Evolutionary conservation across 2,797 vertebrate genomes (phyloP).

Genomic region (Zenarchopterus dispar): DNA sequence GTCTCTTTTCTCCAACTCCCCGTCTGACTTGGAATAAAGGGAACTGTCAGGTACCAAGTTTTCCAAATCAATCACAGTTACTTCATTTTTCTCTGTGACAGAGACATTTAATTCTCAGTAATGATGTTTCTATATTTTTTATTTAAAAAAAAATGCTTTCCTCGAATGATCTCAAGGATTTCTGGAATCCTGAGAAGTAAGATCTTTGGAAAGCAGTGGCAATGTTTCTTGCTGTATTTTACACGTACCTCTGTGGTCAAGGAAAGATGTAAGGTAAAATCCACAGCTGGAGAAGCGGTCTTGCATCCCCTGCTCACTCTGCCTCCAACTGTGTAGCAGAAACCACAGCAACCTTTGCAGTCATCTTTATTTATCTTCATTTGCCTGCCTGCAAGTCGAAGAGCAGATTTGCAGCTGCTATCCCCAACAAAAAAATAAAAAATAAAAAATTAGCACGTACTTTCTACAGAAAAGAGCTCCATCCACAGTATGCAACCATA

Average conservation of each 20-base stretch:
- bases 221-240: slow-evolving; percentile 45
- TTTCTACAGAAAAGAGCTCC: neutral
- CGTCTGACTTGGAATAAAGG: slow-evolving; percentile 5
- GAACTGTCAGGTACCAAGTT: slow-evolving; percentile 8
- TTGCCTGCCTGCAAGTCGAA: slow-evolving; percentile 8
- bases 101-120: neutral
- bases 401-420: slow-evolving; percentile 2
- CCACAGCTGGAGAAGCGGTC: slow-evolving; percentile 56
- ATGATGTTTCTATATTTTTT: slow-evolving; percentile 12
- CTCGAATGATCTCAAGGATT: slow-evolving; percentile 21
- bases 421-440: neutral
- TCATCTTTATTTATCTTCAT: slow-evolving; percentile 40
- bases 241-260: slow-evolving; percentile 47
- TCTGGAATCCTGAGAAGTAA: slow-evolving; percentile 4
- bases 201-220: slow-evolving; percentile 26
- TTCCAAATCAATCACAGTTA: slow-evolving; percentile 19
- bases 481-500: no score
- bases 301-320: slow-evolving; percentile 13
- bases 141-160: slow-evolving; percentile 21
- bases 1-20: slow-evolving; percentile 18
- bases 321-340: slow-evolving; percentile 22
- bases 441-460: neutral
- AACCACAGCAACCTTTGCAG: slow-evolving; percentile 22
- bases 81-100: neutral
- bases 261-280: slow-evolving; percentile 49